Base-by-base conservation (phyloP, 2,888 invertebrate species). In the Sycophila texana region DNA sequence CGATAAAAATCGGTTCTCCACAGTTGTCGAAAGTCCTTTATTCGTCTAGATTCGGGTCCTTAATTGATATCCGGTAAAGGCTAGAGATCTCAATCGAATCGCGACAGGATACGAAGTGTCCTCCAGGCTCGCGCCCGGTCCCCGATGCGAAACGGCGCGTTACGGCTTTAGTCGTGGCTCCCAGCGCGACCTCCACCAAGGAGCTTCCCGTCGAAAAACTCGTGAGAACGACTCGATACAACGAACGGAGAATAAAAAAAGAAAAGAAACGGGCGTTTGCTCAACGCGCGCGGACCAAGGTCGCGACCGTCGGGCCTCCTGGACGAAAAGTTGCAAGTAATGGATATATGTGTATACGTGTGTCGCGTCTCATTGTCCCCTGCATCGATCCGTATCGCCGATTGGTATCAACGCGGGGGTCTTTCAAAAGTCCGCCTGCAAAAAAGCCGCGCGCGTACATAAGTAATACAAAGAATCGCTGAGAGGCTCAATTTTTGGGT, bases 281-380 rank as follows among this genome's bases (percentile, higher is more conserved):
- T 65, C 65, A 65, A 39, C 39, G 39, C 39, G 39, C 13, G 55
- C 70, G 66, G 63, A 65, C 65, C 77, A 77, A 77, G 77, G 77
- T n/a, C 49, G 26, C 65, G 57, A 49, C 65, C 63, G 58, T 20
- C 61, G 20, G 26, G 49, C 67, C 26, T 51, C 55, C 61, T 18
- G 16, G 55, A 13, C 47, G 26, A 68, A 75, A 61, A 68, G 22
- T 61, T 76, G 68, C 75, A 47, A 76, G 75, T 61, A 68, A 70
- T 76, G 47, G 14, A 57, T 39, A 55, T 7, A 16, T 51, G n/a
- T n/a, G 16, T 0, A 1, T 10, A 10, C 7, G 39, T 7, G 39
- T 39, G 7, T 39, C 39, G 39, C 39, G 39, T 20, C 53, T 39
- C 65, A 57, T 65, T 65, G 67, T 61, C 58, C 51, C 58, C 65